Percentiles rank a stretch among this genome's conserved stretches.
Evolutionary conservation across 2,797 vertebrate species (phyloP).

Genomic region (Chloroceryle amazona): DNA sequence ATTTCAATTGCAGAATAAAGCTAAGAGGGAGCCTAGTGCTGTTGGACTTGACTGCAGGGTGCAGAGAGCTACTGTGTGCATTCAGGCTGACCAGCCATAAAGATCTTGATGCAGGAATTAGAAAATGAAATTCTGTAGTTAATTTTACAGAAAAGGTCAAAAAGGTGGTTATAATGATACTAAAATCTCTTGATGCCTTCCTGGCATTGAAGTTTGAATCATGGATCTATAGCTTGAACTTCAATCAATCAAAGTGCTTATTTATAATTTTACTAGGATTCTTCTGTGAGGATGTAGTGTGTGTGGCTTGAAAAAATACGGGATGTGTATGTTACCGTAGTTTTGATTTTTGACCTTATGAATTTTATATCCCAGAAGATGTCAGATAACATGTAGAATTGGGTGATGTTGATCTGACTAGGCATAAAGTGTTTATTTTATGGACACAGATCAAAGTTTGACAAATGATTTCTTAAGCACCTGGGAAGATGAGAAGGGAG

Average conservation of each 20-base stretch:
- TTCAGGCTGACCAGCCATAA: background rate
- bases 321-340: background rate
- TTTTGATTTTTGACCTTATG: background rate
- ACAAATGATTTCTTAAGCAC: background rate
- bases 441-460: conserved; percentile 13
- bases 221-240: background rate
- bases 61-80: background rate
- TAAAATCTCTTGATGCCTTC: background rate
- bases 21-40: background rate
- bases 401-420: background rate
- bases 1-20: background rate
- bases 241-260: background rate
- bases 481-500: background rate
- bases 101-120: background rate
- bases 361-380: background rate
- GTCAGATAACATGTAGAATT: background rate
- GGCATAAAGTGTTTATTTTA: background rate
- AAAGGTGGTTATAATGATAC: background rate
- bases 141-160: background rate
- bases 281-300: background rate
- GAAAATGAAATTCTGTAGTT: background rate
- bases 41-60: fast-evolving
- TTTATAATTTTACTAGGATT: background rate
- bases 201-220: background rate
- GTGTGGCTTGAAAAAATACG: background rate